Evolutionary conservation across 2,888 invertebrate genomes (phyloP).

Genomic region (Philereme transversata): DNA sequence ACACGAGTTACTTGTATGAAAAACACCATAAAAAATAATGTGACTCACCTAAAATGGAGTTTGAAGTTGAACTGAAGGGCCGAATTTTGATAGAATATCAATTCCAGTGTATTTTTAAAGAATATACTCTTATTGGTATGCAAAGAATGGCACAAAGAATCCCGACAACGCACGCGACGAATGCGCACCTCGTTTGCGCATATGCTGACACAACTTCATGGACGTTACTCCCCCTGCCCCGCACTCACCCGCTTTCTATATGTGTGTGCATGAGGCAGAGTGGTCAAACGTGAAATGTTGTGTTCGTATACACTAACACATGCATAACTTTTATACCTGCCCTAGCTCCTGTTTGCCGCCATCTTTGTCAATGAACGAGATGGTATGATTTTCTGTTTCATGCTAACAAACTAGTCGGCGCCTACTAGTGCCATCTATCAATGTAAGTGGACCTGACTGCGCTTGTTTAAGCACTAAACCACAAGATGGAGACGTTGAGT

Average conservation of each 20-base stretch:
- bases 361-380: slow-evolving; percentile 67
- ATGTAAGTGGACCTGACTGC: neutral
- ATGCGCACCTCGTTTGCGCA: slow-evolving; percentile 93
- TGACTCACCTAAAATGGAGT: slow-evolving; percentile 90
- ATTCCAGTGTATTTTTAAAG: slow-evolving; percentile 89
- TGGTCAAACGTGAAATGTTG: slow-evolving; percentile 84
- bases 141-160: slow-evolving; percentile 99
- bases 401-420: slow-evolving; percentile 35
- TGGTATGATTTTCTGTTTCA: slow-evolving; percentile 60
- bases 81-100: slow-evolving; percentile 86
- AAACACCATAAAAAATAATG: slow-evolving; percentile 80
- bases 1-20: slow-evolving; percentile 86
- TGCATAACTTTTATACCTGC: slow-evolving; percentile 69
- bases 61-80: slow-evolving; percentile 85
- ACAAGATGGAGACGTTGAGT: slow-evolving; percentile 40
- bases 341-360: slow-evolving; percentile 79
- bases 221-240: slow-evolving; percentile 82
- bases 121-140: slow-evolving; percentile 93
- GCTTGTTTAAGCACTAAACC: slow-evolving; percentile 2
- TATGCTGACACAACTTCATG: slow-evolving; percentile 88
- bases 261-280: slow-evolving; percentile 72
- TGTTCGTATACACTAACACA: slow-evolving; percentile 76
- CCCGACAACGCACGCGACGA: slow-evolving; percentile 95
- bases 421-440: slow-evolving; percentile 57
- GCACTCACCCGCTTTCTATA: slow-evolving; percentile 70